Evolutionary conservation across 2,888 invertebrate genomes (phyloP), one percentile per base, ranked within the genome.

Genomic region (Aspidiotus rigidus): DNA sequence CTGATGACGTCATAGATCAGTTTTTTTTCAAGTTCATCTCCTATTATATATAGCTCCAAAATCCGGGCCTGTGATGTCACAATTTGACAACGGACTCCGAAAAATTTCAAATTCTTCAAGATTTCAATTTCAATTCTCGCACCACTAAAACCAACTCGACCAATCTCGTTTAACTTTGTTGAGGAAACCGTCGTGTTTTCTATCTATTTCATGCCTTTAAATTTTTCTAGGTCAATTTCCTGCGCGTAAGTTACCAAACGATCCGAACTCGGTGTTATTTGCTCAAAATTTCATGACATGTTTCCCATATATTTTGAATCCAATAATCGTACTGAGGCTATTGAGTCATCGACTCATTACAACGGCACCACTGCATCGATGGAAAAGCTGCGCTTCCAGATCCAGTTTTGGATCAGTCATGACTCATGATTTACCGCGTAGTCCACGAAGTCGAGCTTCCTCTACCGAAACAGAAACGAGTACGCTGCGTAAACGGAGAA

Each of bases 301-400:
- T 71, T 77, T 82, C 71, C 81, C 83, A 2, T 77, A 81, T 72
- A 78, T 82, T 10, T 78, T 83, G 64, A 81, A 81, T 75, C 83
- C 83, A 1, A 78, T 83, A 49, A 81, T 83, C 64, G 77, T 83
- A 54, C 76, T 83, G 55, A 77, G 83, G 28, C 77, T 83, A 61
- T 77, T 83, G 42, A 80, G 82, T 71, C 83, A 83, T 75, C 79
- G 82, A 70, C 77, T 83, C 71, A 80, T 83, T 69, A 81, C 81
- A 70, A 78, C 81, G 53, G 78, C 81, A 10, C 76, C 75, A 53
- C 76, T 82, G 70, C 76, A 77, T 77, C 79, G 78, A 75, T 79
- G 77, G 77, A 79, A 79, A 74, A 77, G 77, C 71, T 78, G 79
- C 72, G 77, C 78, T 71, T 77, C 78, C 56, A 75, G 80, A 74